These are phyloP conservation scores for Ranitomeya variabilis DNA, from an alignment of 2,113 vertebrate genomes.

Conservation along the genomic window DNA sequence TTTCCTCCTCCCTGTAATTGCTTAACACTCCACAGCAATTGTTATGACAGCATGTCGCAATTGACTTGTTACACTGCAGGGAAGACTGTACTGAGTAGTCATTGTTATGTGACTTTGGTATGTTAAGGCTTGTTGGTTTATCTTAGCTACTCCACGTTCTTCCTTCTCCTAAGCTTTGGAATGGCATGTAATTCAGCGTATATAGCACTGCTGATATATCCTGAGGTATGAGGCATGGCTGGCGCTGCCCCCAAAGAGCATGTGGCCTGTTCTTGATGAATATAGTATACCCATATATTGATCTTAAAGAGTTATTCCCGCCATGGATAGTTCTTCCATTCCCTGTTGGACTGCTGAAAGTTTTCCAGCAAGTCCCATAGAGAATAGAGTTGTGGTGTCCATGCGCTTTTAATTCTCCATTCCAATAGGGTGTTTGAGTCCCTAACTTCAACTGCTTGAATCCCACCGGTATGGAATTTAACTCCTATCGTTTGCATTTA, in stretches of 20 bases:
- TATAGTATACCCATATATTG: background rate
- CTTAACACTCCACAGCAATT: background rate
- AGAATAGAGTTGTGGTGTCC: too few species aligned
- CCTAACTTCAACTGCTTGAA: too few species aligned
- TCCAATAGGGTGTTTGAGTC: too few species aligned
- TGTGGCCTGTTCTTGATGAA: background rate
- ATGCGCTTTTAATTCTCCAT: too few species aligned
- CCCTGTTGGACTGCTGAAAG: too few species aligned
- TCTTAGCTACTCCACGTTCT: background rate
- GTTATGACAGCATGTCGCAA: background rate
- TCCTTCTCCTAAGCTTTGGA: background rate
- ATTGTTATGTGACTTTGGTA: background rate
- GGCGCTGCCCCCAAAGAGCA: background rate
- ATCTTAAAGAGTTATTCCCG: background rate
- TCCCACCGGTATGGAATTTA: too few species aligned
- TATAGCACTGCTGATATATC: background rate
- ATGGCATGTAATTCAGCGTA: background rate
- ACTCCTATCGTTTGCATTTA: too few species aligned
- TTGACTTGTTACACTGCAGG: background rate
- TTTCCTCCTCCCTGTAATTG: background rate
- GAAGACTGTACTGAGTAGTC: background rate
- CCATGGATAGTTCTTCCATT: too few species aligned
- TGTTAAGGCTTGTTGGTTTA: background rate
- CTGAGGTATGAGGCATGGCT: background rate
- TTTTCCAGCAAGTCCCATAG: too few species aligned